phyloP scores from a whole-genome alignment of 2,797 vertebrate genomes.

The Macropodus opercularis region DNA sequence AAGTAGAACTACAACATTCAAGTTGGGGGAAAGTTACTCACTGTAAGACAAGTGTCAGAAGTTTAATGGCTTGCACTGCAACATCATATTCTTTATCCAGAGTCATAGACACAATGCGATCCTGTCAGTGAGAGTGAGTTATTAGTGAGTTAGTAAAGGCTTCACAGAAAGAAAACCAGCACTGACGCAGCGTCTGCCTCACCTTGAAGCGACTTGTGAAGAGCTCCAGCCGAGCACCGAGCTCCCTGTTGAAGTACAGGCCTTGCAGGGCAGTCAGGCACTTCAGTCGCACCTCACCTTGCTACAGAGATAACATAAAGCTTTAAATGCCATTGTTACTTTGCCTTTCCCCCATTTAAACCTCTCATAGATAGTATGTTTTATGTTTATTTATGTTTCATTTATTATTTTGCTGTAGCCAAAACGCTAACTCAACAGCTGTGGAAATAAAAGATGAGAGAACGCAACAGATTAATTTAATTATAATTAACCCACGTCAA shows the following conservation, averaged over 20 bases:
- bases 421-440: too few species aligned
- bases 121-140: slow-evolving; percentile 77
- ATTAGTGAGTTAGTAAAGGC: too few species aligned
- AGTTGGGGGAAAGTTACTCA: slow-evolving; percentile 79
- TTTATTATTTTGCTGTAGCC: too few species aligned
- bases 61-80: slow-evolving; percentile 98
- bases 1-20: not conserved
- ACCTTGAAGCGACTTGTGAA: slow-evolving; percentile 99
- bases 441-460: too few species aligned
- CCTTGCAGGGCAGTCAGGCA: slow-evolving; percentile 95
- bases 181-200: slow-evolving; percentile 16
- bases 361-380: not conserved
- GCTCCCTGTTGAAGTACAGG: slow-evolving; percentile 94
- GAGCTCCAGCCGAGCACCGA: slow-evolving; percentile 94
- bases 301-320: slow-evolving; percentile 71
- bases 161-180: not conserved
- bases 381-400: too few species aligned
- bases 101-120: slow-evolving; percentile 98
- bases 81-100: slow-evolving; percentile 98
- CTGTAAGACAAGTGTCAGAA: slow-evolving; percentile 97
- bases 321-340: not conserved
- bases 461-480: too few species aligned
- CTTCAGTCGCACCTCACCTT: slow-evolving; percentile 97
- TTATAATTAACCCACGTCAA: not conserved
- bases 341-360: not conserved